Percentiles rank a stretch among this genome's conserved stretches.
Evolutionary conservation across 2,888 invertebrate genomes (phyloP).

Genomic region (Oscheius myriophilus): DNA sequence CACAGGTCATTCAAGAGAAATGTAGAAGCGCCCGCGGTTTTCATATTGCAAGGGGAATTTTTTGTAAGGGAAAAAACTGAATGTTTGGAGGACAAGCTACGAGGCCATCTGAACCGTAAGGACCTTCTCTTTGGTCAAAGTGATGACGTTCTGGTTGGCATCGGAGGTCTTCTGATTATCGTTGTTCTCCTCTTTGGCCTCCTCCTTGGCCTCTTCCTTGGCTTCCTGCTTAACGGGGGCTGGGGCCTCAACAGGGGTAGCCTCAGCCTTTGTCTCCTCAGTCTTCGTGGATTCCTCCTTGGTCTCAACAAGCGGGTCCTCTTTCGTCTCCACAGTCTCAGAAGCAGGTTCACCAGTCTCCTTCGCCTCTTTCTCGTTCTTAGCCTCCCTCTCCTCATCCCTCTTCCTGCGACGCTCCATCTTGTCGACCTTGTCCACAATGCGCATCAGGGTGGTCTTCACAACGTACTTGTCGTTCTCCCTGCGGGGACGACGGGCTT

Average conservation of each 20-base stretch:
- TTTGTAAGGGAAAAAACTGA: slow-evolving; percentile 1
- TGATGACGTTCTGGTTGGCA: slow-evolving; percentile 50
- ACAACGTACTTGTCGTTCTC: slow-evolving; percentile 18
- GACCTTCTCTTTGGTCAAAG: slow-evolving; percentile 35
- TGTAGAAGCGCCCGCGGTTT: too few species aligned
- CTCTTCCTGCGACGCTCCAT: slow-evolving; percentile 11
- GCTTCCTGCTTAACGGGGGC: not conserved
- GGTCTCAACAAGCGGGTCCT: too few species aligned
- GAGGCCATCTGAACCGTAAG: slow-evolving; percentile 20
- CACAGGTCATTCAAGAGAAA: too few species aligned
- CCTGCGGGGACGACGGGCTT: not conserved
- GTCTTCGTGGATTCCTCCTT: not conserved
- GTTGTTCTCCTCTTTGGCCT: not conserved
- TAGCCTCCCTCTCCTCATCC: slow-evolving; percentile 1
- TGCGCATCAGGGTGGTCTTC: not conserved
- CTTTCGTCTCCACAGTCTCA: too few species aligned
- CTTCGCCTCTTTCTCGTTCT: too few species aligned
- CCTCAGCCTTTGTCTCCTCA: not conserved
- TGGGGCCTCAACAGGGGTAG: not conserved
- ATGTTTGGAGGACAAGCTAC: not conserved
- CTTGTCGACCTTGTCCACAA: slow-evolving; percentile 19
- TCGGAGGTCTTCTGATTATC: slow-evolving; percentile 25
- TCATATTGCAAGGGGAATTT: too few species aligned
- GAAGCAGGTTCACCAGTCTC: not conserved
- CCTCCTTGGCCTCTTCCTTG: not conserved